phyloP scores from a whole-genome alignment of 1,140 invertebrate species.

The Zelostemma sp. region DNA sequence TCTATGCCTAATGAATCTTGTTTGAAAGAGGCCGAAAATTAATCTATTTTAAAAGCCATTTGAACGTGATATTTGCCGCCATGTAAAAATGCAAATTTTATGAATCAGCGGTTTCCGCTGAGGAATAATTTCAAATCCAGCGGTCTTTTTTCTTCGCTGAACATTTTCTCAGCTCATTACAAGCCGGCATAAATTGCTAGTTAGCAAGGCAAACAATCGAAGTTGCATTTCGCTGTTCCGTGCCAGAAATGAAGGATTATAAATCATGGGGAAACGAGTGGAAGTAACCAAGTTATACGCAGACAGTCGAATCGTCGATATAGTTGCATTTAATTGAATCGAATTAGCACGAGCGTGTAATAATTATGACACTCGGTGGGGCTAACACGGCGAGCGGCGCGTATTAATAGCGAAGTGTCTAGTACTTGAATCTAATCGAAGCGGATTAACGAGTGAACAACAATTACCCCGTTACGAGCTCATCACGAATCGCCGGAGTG shows the following conservation, averaged over 20 bases:
- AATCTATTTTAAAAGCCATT: no score
- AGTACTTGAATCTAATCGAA: slow-evolving; percentile 43
- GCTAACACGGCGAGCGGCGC: slow-evolving; percentile 26
- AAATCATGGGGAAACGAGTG: slow-evolving; percentile 43
- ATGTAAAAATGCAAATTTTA: no score
- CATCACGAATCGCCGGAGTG: slow-evolving; percentile 23
- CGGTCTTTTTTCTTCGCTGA: background rate
- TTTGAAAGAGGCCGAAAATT: no score
- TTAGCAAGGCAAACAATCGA: slow-evolving; percentile 25
- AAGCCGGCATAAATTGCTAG: background rate
- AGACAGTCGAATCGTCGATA: slow-evolving; percentile 23
- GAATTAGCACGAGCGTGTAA: slow-evolving; percentile 49
- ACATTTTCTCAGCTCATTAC: no score
- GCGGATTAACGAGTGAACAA: slow-evolving; percentile 45
- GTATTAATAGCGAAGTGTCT: slow-evolving; percentile 38
- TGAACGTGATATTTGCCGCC: no score
- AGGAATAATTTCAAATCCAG: background rate
- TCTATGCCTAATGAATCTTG: no score
- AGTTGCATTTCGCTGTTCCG: slow-evolving; percentile 21
- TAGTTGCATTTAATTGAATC: slow-evolving; percentile 49
- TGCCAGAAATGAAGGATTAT: slow-evolving; percentile 13
- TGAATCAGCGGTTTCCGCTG: background rate
- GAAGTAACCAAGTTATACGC: slow-evolving; percentile 38
- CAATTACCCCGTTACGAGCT: slow-evolving; percentile 31
- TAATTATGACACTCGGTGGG: slow-evolving; percentile 46